Evolutionary conservation across 2,113 vertebrate species (phyloP).

Genomic region (Micromys minutus): DNA sequence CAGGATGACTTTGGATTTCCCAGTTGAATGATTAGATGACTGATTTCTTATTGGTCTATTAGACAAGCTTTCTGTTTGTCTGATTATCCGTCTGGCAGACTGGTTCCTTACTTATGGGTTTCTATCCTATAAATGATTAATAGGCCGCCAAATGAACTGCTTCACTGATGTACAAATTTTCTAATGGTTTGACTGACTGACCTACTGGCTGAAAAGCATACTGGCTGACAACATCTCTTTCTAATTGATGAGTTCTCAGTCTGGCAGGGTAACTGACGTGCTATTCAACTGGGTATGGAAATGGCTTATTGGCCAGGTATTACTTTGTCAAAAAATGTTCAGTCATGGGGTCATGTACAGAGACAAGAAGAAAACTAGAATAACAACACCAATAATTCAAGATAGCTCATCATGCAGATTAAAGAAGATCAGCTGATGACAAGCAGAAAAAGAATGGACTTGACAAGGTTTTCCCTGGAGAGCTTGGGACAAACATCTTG

Average conservation of each 20-base stretch:
- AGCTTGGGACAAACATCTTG: slow-evolving; percentile 21
- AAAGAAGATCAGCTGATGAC: slow-evolving; percentile 18
- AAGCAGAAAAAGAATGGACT: background rate
- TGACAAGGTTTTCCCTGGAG: slow-evolving; percentile 29
- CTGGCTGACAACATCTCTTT: background rate
- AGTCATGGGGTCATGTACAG: background rate
- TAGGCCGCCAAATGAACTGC: background rate
- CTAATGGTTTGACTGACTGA: background rate
- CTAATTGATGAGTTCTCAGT: slow-evolving; percentile 1
- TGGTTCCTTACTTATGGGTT: background rate
- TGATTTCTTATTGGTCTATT: background rate
- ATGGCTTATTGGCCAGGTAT: background rate
- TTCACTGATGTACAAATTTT: background rate
- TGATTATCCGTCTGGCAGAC: background rate
- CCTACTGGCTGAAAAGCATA: background rate
- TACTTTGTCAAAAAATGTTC: background rate
- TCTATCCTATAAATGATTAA: background rate
- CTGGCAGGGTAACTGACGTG: background rate
- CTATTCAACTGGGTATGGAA: background rate
- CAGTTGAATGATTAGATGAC: slow-evolving; percentile 2
- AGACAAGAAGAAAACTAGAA: background rate
- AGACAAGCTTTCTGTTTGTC: background rate
- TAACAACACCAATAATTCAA: background rate
- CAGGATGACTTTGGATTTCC: background rate
- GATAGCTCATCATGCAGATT: background rate